phyloP scores from a whole-genome alignment of 2,797 vertebrate species.

The Melanotaenia maccullochi region DNA sequence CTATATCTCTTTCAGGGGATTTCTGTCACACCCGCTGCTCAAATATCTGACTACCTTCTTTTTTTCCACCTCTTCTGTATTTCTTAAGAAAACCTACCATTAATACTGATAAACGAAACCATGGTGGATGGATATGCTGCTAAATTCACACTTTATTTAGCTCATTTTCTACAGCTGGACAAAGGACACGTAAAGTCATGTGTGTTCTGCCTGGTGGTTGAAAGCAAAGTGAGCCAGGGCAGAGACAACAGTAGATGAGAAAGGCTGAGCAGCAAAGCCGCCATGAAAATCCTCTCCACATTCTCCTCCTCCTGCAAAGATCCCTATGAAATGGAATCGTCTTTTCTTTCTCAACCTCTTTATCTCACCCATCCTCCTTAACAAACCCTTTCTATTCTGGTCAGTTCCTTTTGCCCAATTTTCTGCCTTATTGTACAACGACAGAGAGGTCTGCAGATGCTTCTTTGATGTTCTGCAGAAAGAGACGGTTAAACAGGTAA shows the following conservation, averaged over 20 bases:
- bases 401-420: constrained; percentile 22
- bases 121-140: too few species aligned
- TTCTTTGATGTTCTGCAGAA: constrained; percentile 8
- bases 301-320: constrained; percentile 58
- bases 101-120: too few species aligned
- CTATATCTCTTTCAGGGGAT: too few species aligned
- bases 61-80: too few species aligned
- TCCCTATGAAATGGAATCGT: constrained; percentile 74
- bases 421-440: not conserved
- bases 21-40: too few species aligned
- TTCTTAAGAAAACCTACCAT: too few species aligned
- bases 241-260: constrained; percentile 67
- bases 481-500: constrained; percentile 54
- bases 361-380: constrained; percentile 51
- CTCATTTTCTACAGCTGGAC: not conserved
- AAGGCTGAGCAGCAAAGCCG: constrained; percentile 69
- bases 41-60: too few species aligned
- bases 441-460: constrained; percentile 13
- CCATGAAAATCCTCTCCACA: constrained; percentile 69
- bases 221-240: constrained; percentile 40
- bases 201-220: constrained; percentile 10
- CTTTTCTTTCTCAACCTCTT: constrained; percentile 52
- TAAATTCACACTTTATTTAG: too few species aligned
- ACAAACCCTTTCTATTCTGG: constrained; percentile 42
- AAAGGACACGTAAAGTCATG: not conserved